Conservation (phyloP, 1,140 invertebrate species). For the Diorhabda elongata region DNA sequence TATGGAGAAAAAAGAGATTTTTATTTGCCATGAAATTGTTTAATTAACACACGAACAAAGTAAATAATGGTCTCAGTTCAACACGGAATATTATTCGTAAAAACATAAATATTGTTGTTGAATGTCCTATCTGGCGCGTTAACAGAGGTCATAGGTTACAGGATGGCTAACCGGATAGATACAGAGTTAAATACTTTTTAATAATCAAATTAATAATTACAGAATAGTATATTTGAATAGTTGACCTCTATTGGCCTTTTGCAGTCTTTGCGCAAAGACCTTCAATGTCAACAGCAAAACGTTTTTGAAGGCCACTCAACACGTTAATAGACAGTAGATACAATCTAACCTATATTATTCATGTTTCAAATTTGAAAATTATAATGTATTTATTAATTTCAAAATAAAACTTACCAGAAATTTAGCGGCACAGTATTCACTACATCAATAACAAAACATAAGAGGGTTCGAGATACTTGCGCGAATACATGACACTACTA, state of each 20-base stretch:
- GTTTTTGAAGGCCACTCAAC: slow-evolving; percentile 45
- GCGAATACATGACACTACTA: slow-evolving; percentile 48
- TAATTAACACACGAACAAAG: too few relatives aligned
- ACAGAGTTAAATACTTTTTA: slow-evolving; percentile 10
- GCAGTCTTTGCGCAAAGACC: slow-evolving; percentile 46
- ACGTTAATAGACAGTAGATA: slow-evolving; percentile 34
- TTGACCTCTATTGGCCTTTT: slow-evolving; percentile 47
- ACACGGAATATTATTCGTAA: neutral
- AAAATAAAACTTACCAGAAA: slow-evolving; percentile 38
- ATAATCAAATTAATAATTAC: slow-evolving; percentile 14
- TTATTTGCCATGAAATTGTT: too few relatives aligned
- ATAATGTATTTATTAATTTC: slow-evolving; percentile 14
- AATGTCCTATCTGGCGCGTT: slow-evolving; percentile 26
- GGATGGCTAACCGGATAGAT: slow-evolving; percentile 15
- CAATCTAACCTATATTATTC: slow-evolving; percentile 10
- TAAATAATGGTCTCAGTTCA: too few relatives aligned
- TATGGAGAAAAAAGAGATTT: neutral
- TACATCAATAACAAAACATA: slow-evolving; percentile 42
- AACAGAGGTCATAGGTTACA: slow-evolving; percentile 37
- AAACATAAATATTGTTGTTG: slow-evolving; percentile 18
- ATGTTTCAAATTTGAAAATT: neutral
- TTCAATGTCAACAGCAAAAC: slow-evolving; percentile 47
- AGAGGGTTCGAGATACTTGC: slow-evolving; percentile 45
- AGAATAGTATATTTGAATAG: slow-evolving; percentile 38
- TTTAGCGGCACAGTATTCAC: slow-evolving; percentile 33